Conservation (phyloP, 2,888 invertebrate species). For the Meliscaeva auricollis region DNA sequence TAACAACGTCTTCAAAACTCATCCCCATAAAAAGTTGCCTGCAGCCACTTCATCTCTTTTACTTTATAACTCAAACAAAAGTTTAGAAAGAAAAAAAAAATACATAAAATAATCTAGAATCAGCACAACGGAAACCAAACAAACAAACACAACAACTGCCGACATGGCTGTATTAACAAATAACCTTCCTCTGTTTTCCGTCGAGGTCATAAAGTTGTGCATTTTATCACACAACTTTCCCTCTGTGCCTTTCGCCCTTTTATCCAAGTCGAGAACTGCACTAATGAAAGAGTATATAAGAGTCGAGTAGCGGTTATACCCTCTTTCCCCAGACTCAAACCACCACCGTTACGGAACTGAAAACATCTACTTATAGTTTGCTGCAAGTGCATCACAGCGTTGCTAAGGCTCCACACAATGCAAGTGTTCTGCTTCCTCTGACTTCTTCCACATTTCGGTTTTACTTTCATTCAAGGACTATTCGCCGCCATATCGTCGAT, state of each 20-base stretch:
- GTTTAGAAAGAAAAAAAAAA: background rate
- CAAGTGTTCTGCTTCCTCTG: slow-evolving; percentile 43
- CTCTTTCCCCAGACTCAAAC: slow-evolving; percentile 8
- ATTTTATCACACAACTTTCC: slow-evolving; percentile 70
- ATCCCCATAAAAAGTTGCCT: background rate
- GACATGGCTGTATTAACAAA: slow-evolving; percentile 68
- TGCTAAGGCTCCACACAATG: slow-evolving; percentile 36
- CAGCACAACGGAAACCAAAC: slow-evolving; percentile 39
- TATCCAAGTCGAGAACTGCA: slow-evolving; percentile 20
- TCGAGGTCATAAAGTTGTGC: slow-evolving; percentile 67
- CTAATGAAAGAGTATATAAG: slow-evolving; percentile 55
- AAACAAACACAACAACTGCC: slow-evolving; percentile 28
- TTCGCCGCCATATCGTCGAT: slow-evolving; percentile 7
- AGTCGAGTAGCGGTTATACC: background rate
- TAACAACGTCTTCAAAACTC: slow-evolving; percentile 6
- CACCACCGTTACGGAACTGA: background rate
- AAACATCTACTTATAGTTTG: slow-evolving; percentile 10
- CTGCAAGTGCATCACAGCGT: slow-evolving; percentile 65
- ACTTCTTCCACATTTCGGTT: slow-evolving; percentile 29
- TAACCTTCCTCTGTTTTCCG: slow-evolving; percentile 62
- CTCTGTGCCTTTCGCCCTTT: background rate
- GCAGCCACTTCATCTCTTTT: slow-evolving; percentile 3
- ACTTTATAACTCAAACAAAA: slow-evolving; percentile 10
- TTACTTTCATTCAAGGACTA: slow-evolving; percentile 75
- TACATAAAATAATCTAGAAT: background rate